These are phyloP conservation scores for Spilarctia lutea DNA, from an alignment of 2,888 invertebrate genomes.

Conservation along the genomic window DNA sequence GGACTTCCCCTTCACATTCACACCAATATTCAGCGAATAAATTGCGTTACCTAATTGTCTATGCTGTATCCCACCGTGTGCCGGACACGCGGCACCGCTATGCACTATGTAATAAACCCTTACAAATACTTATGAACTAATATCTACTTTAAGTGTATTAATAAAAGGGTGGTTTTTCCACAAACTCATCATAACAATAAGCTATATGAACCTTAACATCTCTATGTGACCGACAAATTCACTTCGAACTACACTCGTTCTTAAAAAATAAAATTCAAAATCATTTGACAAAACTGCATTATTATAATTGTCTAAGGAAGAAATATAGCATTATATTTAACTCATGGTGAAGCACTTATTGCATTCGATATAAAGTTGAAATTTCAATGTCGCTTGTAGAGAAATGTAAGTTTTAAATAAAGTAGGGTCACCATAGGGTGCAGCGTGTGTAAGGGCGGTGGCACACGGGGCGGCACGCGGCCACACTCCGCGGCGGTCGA, in stretches of 20 bases:
- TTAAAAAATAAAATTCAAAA: conserved; percentile 32
- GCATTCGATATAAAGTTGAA: conserved; percentile 31
- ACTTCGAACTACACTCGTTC: conserved; percentile 16
- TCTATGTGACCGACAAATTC: conserved; percentile 30
- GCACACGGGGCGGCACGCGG: conserved; percentile 80
- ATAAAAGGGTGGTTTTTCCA: conserved; percentile 26
- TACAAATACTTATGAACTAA: conserved; percentile 30
- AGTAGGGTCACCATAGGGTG: conserved; percentile 60
- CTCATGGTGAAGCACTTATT: conserved; percentile 29
- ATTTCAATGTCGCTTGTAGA: conserved; percentile 26
- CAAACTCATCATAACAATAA: neutral
- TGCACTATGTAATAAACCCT: conserved; percentile 56
- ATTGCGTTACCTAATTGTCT: conserved; percentile 83
- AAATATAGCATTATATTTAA: conserved; percentile 15
- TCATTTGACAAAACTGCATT: conserved; percentile 30
- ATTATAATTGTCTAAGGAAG: conserved; percentile 15
- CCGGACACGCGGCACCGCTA: conserved; percentile 76
- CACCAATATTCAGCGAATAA: conserved; percentile 71
- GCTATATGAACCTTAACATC: conserved; percentile 37
- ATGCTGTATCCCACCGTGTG: conserved; percentile 75
- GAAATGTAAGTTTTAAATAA: conserved; percentile 39
- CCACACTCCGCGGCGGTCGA: conserved; percentile 80
- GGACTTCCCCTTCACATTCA: conserved; percentile 59
- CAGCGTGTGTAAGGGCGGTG: conserved; percentile 59
- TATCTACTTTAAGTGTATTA: conserved; percentile 33